These are phyloP conservation scores for Parazoanthus swiftii DNA, from an alignment of 92 coral and sea anemone genomes.

Conservation along the genomic window DNA sequence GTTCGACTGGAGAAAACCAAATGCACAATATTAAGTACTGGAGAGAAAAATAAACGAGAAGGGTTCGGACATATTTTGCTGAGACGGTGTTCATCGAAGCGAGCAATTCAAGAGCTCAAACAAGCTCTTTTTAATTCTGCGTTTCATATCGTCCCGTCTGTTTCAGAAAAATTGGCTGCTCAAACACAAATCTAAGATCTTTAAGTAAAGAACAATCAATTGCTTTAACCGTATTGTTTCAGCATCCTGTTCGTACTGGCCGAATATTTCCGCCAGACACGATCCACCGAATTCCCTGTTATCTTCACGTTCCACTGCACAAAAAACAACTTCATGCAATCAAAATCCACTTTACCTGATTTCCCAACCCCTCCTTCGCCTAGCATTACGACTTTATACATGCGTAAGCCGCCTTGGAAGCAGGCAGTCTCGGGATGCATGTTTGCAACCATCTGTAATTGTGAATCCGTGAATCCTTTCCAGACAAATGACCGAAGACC, in stretches of 20 bases:
- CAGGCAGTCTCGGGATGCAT: conserved; percentile 74
- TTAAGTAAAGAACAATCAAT: conserved; percentile 20
- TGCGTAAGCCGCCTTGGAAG: conserved; percentile 69
- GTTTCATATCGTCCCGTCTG: not conserved
- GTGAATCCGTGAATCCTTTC: not conserved
- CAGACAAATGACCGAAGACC: not conserved
- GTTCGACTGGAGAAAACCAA: not conserved
- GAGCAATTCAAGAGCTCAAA: not conserved
- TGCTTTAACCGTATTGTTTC: conserved; percentile 25
- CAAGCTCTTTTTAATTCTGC: not conserved
- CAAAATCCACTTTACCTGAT: conserved; percentile 55
- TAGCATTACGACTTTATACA: conserved; percentile 64
- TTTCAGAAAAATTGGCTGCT: conserved; percentile 5
- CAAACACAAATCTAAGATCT: not conserved
- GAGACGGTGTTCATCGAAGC: not conserved
- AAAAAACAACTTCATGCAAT: not conserved
- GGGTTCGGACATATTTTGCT: conserved; percentile 6
- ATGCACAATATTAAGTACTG: not conserved
- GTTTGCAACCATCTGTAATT: conserved; percentile 27
- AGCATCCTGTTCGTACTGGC: conserved; percentile 31
- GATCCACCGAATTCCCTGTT: not conserved
- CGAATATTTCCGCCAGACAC: conserved; percentile 41
- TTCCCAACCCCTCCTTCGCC: conserved; percentile 81
- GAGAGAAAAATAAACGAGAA: conserved; percentile 15
- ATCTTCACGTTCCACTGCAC: conserved; percentile 41